These are phyloP conservation scores for Oreochromis aureus DNA, from an alignment of 2,113 vertebrate species.

Conservation along the genomic window DNA sequence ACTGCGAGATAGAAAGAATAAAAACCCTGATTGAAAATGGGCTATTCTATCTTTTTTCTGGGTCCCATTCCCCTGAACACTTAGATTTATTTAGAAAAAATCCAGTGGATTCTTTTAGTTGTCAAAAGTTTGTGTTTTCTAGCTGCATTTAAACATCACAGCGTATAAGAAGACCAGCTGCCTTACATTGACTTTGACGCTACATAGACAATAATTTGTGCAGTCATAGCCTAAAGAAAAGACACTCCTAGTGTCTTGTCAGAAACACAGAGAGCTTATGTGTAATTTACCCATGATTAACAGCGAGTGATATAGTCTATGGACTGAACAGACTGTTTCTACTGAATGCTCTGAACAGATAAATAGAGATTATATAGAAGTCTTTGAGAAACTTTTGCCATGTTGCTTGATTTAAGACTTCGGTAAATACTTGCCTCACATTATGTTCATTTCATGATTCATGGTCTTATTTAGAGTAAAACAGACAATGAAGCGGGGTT, in stretches of 20 bases:
- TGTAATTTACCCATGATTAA: background rate
- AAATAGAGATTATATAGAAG: background rate
- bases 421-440: background rate
- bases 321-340: background rate
- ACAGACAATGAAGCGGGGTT: background rate
- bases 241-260: background rate
- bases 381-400: background rate
- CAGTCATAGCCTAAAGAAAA: background rate
- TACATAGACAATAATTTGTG: too few species aligned
- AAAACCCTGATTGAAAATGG: background rate
- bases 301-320: background rate
- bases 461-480: background rate
- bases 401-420: background rate
- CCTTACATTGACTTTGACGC: background rate
- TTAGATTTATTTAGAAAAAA: background rate
- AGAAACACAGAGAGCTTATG: background rate
- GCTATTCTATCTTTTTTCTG: background rate
- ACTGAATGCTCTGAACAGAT: background rate
- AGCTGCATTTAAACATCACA: background rate
- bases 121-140: background rate
- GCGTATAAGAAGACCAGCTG: background rate
- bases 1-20: background rate
- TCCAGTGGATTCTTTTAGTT: background rate
- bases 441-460: too few species aligned
- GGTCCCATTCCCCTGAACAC: background rate